Evolutionary conservation across 2,888 invertebrate species (phyloP).

Genomic region (Callinectes sapidus): DNA sequence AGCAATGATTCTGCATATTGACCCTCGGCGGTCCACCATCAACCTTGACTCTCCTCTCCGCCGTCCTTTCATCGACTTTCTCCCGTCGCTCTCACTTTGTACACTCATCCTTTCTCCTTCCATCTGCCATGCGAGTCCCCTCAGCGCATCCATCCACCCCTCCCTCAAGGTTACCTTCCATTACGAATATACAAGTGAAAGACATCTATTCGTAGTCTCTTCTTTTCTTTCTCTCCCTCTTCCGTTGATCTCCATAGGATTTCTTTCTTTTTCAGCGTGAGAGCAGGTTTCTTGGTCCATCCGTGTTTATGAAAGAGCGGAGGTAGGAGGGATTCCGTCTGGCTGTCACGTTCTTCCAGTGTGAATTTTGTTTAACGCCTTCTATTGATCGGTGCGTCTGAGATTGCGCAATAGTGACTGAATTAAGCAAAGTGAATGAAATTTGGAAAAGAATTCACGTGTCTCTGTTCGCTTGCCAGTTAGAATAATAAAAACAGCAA

Average conservation of each 20-base stretch:
- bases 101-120: not conserved
- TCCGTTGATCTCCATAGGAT: not conserved
- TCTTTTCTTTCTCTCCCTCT: not conserved
- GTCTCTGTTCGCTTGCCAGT: not conserved
- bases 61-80: not conserved
- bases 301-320: not conserved
- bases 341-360: not conserved
- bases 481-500: not conserved
- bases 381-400: constrained; percentile 15
- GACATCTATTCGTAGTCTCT: not conserved
- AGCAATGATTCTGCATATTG: constrained; percentile 21
- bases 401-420: not conserved
- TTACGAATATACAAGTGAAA: not conserved
- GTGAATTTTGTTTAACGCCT: not conserved
- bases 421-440: not conserved
- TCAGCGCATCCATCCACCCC: not conserved
- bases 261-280: not conserved
- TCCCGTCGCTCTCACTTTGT: not conserved
- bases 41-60: not conserved
- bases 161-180: not conserved
- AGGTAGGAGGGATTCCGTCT: not conserved
- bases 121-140: not conserved
- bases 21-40: not conserved
- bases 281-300: not conserved
- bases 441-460: not conserved